Evolutionary conservation across 2,888 invertebrate genomes (phyloP).

Genomic region (Dermolepida albohirtum): DNA sequence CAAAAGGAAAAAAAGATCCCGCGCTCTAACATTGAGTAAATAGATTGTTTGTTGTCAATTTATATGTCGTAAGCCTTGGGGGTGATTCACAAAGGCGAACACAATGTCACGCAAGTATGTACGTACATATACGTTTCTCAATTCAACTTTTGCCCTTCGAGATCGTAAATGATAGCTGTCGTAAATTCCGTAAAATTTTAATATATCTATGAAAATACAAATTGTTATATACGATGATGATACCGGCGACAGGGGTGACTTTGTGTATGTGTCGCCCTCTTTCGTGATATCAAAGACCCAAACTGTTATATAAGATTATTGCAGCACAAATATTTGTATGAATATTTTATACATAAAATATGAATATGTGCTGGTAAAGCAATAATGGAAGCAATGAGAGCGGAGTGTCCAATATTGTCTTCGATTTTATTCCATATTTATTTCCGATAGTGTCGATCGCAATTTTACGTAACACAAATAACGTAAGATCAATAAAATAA

Average conservation of each 20-base stretch:
- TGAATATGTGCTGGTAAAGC: conserved; percentile 40
- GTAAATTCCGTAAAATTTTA: conserved; percentile 38
- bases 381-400: conserved; percentile 15
- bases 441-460: no score
- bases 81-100: conserved; percentile 5
- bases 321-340: conserved; percentile 42
- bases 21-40: not conserved
- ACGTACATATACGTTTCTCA: conserved; percentile 30
- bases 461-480: not conserved
- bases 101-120: not conserved
- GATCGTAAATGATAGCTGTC: conserved; percentile 34
- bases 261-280: conserved; percentile 14
- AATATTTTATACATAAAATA: conserved; percentile 44
- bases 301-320: conserved; percentile 36
- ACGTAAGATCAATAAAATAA: not conserved
- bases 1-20: no score
- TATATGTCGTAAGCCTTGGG: conserved; percentile 13
- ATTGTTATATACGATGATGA: conserved; percentile 41
- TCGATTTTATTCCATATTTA: not conserved
- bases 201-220: conserved; percentile 42
- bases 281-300: conserved; percentile 2
- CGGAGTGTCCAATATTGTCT: conserved; percentile 7
- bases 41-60: conserved; percentile 4
- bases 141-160: conserved; percentile 25
- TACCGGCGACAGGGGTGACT: not conserved